Conservation (phyloP, 2,888 invertebrate genomes). For the Gari tellinella region DNA sequence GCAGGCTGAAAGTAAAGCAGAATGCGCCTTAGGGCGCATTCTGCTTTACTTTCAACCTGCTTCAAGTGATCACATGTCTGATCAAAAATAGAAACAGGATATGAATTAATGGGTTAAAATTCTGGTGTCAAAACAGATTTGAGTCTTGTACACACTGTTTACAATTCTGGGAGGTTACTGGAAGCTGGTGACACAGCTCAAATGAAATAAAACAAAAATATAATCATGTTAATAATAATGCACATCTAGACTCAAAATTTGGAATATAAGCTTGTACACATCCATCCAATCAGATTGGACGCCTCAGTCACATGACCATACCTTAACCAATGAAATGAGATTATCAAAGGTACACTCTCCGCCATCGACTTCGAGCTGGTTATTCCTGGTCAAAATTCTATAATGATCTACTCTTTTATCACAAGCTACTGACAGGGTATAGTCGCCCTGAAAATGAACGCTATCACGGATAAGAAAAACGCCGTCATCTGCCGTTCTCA, state of each 20-base stretch:
- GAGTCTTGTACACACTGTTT: too few relatives aligned
- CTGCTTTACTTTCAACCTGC: too few relatives aligned
- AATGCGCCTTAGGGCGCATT: too few relatives aligned
- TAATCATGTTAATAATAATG: too few relatives aligned
- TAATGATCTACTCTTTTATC: conserved; percentile 96
- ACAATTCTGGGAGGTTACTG: too few relatives aligned
- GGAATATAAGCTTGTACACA: conserved; percentile 5
- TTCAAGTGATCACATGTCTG: too few relatives aligned
- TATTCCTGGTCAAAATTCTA: conserved; percentile 92
- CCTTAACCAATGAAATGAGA: conserved; percentile 95
- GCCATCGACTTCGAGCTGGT: conserved; percentile 95
- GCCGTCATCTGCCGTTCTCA: conserved; percentile 87
- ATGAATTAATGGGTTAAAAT: too few relatives aligned
- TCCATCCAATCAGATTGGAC: conserved; percentile 28
- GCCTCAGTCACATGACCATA: conserved; percentile 83
- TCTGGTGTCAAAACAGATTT: too few relatives aligned
- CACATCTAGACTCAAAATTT: not conserved
- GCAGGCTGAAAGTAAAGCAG: too few relatives aligned
- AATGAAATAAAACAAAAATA: too few relatives aligned
- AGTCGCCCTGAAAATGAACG: conserved; percentile 99
- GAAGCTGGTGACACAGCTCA: too few relatives aligned
- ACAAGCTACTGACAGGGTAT: conserved; percentile 96
- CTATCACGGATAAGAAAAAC: conserved; percentile 98
- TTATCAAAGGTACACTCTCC: conserved; percentile 97
- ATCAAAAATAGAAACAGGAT: too few relatives aligned